Conservation (phyloP, 2,888 invertebrate genomes). For the Herminia tarsipennalis region DNA sequence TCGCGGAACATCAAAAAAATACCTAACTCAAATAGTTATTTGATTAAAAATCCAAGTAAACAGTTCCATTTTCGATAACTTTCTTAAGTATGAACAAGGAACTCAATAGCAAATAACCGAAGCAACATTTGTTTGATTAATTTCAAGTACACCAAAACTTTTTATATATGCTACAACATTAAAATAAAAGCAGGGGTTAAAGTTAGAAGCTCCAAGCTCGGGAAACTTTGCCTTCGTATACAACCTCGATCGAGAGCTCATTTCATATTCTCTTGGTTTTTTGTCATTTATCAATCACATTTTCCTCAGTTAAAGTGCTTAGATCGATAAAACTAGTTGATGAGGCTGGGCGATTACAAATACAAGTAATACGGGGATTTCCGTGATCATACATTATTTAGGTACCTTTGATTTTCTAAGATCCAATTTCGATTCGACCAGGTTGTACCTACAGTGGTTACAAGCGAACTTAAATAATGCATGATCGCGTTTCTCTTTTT, state of each 20-base stretch:
- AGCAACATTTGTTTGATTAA: constrained; percentile 11
- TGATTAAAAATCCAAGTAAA: too few relatives aligned
- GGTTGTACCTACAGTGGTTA: too few relatives aligned
- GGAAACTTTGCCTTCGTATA: constrained; percentile 42
- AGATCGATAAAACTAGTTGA: constrained; percentile 1
- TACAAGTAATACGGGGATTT: too few relatives aligned
- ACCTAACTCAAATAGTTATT: too few relatives aligned
- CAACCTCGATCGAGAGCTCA: constrained; percentile 49
- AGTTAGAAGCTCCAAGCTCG: constrained; percentile 34
- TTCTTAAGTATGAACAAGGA: too few relatives aligned
- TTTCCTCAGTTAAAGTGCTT: constrained; percentile 9
- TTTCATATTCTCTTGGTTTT: constrained; percentile 51
- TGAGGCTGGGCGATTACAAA: not conserved
- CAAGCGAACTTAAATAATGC: too few relatives aligned
- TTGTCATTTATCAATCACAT: constrained; percentile 39
- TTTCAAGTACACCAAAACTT: constrained; percentile 14
- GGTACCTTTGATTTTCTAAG: too few relatives aligned
- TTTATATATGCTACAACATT: constrained; percentile 22
- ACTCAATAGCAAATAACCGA: not conserved
- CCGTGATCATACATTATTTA: too few relatives aligned
- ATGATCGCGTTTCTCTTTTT: too few relatives aligned
- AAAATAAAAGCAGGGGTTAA: constrained; percentile 40
- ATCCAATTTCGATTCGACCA: too few relatives aligned
- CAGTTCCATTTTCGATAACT: too few relatives aligned
- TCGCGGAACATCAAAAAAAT: too few relatives aligned